A percentile compares a stretch with the other conserved stretches of the same genome.
These are phyloP conservation scores for Guaruba guarouba DNA, from an alignment of 2,113 vertebrate species.

Conservation along the genomic window DNA sequence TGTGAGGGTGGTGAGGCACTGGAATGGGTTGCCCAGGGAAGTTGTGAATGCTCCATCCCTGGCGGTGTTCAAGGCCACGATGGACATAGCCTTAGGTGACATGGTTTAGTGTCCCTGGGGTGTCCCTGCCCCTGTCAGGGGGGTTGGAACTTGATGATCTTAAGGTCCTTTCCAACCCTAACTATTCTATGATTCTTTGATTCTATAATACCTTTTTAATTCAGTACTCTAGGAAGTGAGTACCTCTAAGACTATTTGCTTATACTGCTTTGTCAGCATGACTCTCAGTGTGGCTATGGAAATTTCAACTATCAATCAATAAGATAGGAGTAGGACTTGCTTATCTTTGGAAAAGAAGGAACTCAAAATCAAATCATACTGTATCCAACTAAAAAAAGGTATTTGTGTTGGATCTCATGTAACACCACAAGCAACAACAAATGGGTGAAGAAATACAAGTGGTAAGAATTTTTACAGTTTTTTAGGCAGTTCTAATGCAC, in stretches of 20 bases:
- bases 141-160: too few relatives aligned
- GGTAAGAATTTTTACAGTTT: neutral
- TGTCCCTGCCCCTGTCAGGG: too few relatives aligned
- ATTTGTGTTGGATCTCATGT: neutral
- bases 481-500: neutral
- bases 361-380: neutral
- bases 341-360: neutral
- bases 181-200: too few relatives aligned
- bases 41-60: too few relatives aligned
- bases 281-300: neutral
- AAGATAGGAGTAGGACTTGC: neutral
- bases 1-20: too few relatives aligned
- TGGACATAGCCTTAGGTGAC: too few relatives aligned
- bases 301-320: neutral
- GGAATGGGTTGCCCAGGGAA: too few relatives aligned
- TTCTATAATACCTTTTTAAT: neutral
- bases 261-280: conserved; percentile 8
- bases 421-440: neutral
- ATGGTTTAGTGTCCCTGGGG: too few relatives aligned
- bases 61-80: too few relatives aligned
- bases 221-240: neutral
- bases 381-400: neutral
- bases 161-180: too few relatives aligned
- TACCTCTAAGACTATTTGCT: neutral
- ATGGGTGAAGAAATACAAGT: neutral